Evolutionary conservation across 2,113 vertebrate genomes (phyloP).

Genomic region (Emydocephalus ijimae): DNA sequence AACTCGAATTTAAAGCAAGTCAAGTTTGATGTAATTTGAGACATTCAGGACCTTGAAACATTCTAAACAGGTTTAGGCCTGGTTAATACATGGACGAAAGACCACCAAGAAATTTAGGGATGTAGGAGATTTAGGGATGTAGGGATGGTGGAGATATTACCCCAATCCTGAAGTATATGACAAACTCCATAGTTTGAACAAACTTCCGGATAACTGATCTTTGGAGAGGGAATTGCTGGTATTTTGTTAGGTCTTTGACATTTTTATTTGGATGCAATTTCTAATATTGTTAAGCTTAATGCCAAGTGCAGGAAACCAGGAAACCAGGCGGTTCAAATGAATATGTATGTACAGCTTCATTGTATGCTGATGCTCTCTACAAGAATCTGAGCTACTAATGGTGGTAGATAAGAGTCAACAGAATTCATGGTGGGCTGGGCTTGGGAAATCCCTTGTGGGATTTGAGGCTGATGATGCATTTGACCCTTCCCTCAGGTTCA

Average conservation of each 20-base stretch:
- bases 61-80: not conserved
- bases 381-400: too few species aligned
- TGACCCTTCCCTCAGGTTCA: too few species aligned
- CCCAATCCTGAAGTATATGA: not conserved
- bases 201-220: not conserved
- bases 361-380: too few species aligned
- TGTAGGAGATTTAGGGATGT: not conserved
- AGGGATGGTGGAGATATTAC: not conserved
- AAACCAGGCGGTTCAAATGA: too few species aligned
- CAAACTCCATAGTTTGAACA: not conserved
- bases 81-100: not conserved
- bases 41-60: not conserved
- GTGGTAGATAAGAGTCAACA: too few species aligned
- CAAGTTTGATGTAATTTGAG: not conserved
- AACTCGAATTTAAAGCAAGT: not conserved
- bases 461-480: too few species aligned
- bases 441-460: too few species aligned
- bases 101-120: not conserved
- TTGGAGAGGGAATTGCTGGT: not conserved
- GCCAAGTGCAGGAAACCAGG: too few species aligned
- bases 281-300: not conserved
- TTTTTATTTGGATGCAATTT: not conserved
- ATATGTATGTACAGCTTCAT: too few species aligned
- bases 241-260: not conserved
- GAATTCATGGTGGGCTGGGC: too few species aligned